Evolutionary conservation across 2,888 invertebrate genomes (phyloP).

Genomic region (Melanophora roralis): DNA sequence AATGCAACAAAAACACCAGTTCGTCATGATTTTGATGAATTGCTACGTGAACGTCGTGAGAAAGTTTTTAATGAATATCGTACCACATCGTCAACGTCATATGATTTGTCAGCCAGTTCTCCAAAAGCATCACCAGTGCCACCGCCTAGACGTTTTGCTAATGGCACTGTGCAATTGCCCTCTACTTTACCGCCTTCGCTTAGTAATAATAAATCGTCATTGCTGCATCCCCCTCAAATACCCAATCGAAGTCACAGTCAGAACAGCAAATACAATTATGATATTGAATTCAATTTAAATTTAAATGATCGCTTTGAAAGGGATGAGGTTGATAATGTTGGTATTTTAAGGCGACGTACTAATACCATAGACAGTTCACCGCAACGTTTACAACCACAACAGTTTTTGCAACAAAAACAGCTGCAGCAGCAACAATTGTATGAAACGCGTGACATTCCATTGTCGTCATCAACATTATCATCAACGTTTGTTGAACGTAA

Average conservation of each 20-base stretch:
- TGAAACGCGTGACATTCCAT: conserved; percentile 69
- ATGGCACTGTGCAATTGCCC: conserved; percentile 53
- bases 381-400: conserved; percentile 49
- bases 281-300: conserved; percentile 72
- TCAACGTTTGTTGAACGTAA: conserved; percentile 73
- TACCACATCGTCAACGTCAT: conserved; percentile 48
- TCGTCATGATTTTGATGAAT: conserved; percentile 76
- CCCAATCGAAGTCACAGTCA: conserved; percentile 58
- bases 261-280: conserved; percentile 70
- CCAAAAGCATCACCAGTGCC: conserved; percentile 43
- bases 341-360: conserved; percentile 57
- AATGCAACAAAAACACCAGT: conserved; percentile 72
- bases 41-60: conserved; percentile 76
- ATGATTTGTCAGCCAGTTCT: conserved; percentile 39
- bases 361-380: conserved; percentile 67
- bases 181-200: conserved; percentile 66
- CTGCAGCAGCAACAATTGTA: conserved; percentile 63
- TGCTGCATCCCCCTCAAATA: conserved; percentile 49
- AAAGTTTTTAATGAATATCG: conserved; percentile 72
- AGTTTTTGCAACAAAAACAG: conserved; percentile 49
- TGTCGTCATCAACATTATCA: conserved; percentile 66
- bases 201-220: conserved; percentile 58
- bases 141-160: conserved; percentile 56
- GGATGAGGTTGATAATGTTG: conserved; percentile 52
- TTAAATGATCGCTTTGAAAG: conserved; percentile 64